Evolutionary conservation across 2,888 invertebrate genomes (phyloP).

Genomic region (Rhagophthalmus giganteus): DNA sequence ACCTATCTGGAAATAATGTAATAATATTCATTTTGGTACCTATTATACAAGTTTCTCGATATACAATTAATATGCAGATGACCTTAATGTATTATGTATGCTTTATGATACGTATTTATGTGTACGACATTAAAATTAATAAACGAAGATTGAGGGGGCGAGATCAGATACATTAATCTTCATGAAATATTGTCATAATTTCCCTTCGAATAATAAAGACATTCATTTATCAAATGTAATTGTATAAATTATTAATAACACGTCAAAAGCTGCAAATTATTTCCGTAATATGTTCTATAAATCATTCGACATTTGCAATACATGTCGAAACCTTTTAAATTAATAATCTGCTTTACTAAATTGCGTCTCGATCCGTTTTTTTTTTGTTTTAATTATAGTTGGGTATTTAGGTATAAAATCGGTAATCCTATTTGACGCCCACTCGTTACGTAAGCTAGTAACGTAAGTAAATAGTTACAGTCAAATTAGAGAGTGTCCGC

Average conservation of each 20-base stretch:
- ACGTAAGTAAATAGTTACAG: too few species aligned
- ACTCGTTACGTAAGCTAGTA: too few species aligned
- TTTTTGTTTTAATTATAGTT: slow-evolving; percentile 1
- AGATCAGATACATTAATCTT: slow-evolving; percentile 47
- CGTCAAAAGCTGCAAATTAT: slow-evolving; percentile 51
- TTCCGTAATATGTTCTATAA: slow-evolving; percentile 46
- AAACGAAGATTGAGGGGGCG: slow-evolving; percentile 35
- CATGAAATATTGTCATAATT: slow-evolving; percentile 51
- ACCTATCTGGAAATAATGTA: neutral
- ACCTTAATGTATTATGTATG: slow-evolving; percentile 17
- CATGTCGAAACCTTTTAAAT: slow-evolving; percentile 23
- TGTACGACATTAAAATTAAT: slow-evolving; percentile 29
- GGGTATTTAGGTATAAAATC: too few species aligned
- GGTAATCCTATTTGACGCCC: too few species aligned
- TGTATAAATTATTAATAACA: slow-evolving; percentile 52
- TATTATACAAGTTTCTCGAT: too few species aligned
- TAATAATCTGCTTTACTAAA: slow-evolving; percentile 21
- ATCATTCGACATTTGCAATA: slow-evolving; percentile 42
- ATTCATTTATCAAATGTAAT: slow-evolving; percentile 50
- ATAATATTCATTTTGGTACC: too few species aligned
- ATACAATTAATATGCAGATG: slow-evolving; percentile 11
- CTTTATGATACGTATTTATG: slow-evolving; percentile 16
- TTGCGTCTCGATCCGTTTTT: slow-evolving; percentile 1
- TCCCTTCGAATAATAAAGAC: slow-evolving; percentile 51
- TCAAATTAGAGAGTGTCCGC: too few species aligned